Evolutionary conservation across 2,888 invertebrate genomes (phyloP).

Genomic region (Thelaira solivaga): DNA sequence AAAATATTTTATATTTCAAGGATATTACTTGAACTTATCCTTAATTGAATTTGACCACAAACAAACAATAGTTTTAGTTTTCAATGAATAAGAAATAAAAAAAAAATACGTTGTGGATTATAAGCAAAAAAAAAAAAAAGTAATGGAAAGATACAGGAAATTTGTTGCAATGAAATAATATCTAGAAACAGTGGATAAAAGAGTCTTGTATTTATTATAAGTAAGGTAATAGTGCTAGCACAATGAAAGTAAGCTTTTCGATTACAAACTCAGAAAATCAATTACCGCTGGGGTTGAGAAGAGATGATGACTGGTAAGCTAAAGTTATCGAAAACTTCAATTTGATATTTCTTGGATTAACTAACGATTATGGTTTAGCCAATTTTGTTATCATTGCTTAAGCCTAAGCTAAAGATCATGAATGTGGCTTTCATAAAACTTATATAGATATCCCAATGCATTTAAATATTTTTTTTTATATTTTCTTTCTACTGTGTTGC

Average conservation of each 20-base stretch:
- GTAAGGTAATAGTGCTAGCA: not conserved
- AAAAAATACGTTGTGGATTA: slow-evolving; percentile 15
- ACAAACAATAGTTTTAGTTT: slow-evolving; percentile 58
- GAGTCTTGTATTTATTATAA: not conserved
- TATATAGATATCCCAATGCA: no score
- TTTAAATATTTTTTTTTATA: no score
- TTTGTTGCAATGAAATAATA: slow-evolving; percentile 32
- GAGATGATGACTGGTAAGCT: no score
- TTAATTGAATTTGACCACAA: slow-evolving; percentile 64
- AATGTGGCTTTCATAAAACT: no score
- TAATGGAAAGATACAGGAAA: slow-evolving; percentile 33
- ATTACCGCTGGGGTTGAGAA: no score
- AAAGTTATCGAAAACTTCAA: no score
- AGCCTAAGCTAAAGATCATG: no score
- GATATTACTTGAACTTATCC: slow-evolving; percentile 63
- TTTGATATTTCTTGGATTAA: no score
- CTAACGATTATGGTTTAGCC: no score
- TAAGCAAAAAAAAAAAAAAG: not conserved
- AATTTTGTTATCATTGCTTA: no score
- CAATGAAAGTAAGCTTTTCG: not conserved
- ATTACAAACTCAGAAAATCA: no score
- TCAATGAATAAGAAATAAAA: slow-evolving; percentile 20
- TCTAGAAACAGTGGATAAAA: not conserved
- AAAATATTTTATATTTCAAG: slow-evolving; percentile 55
- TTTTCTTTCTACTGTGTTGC: no score